Base-by-base conservation (phyloP, 2,797 vertebrate species). In the Otolemur crassicaudatus region DNA sequence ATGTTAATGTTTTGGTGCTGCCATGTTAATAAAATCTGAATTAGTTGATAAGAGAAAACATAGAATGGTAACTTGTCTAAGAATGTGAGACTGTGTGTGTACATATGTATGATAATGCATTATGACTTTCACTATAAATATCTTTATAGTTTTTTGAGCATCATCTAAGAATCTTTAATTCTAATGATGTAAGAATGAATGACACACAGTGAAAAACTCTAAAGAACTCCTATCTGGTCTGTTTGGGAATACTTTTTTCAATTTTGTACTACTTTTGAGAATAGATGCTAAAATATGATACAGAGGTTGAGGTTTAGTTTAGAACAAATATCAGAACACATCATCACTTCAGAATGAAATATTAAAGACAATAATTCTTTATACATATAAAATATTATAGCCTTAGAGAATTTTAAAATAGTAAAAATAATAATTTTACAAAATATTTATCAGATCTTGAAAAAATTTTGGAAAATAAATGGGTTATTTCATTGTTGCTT, bases 1-100 rank as follows among this genome's bases (percentile, higher is more conserved):
- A 93, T 20, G 16, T 25, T n/a, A 91, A 84, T 67, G 10, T 75
- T 89, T 94, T 77, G 23, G 40, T 92, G 43, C 14, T 60, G 6
- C 90, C n/a, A 19, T 58, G 17, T 84, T 81, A 49, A 81, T 58
- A 91, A 12, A 79, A 61, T 81, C 67, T 76, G 58, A 94, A 89
- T 63, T 14, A 23, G 34, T 16, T 25, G 61, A 69, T 3, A 84
- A 87, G n/a, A 94, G 34, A 85, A 31, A 65, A 25, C 25, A 81
- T 0, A 43, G 14, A 75, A 9, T 40, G 37, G 9, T 60, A 27
- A 69, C 29, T 75, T 92, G 72, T 46, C 40, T 58, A 37, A 61
- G 93, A 77, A 29, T 29, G 7, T 77, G 16, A 27, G 17, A 77
- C n/a, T 46, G 6, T 69, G 25, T 76, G 13, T 61, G 17, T 70